Evolutionary conservation across 2,888 invertebrate genomes (phyloP).

Genomic region (Agrochola litura): DNA sequence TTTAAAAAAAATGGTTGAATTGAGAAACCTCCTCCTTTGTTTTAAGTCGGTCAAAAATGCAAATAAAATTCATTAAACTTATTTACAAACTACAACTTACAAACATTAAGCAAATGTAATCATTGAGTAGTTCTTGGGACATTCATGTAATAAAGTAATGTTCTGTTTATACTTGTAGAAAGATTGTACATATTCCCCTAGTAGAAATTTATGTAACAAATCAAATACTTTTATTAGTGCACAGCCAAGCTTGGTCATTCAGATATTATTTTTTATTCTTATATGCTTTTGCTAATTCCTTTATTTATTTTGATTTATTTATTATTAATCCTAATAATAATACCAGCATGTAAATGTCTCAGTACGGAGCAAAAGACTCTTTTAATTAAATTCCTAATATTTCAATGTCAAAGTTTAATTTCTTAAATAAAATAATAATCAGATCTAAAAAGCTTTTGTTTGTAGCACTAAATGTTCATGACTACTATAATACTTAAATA

Average conservation of each 20-base stretch:
- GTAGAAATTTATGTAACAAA: background rate
- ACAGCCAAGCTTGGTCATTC: too few species aligned
- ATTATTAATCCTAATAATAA: background rate
- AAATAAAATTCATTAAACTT: background rate
- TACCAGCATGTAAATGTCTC: too few species aligned
- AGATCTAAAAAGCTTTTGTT: background rate
- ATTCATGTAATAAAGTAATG: background rate
- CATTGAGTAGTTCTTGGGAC: background rate
- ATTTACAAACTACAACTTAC: background rate
- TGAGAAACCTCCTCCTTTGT: too few species aligned
- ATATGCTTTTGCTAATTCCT: background rate
- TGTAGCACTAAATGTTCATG: background rate
- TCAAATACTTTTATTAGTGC: background rate
- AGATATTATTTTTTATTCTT: too few species aligned
- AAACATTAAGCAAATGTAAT: background rate
- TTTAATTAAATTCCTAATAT: too few species aligned
- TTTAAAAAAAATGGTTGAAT: too few species aligned
- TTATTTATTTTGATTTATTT: too few species aligned
- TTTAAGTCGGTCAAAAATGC: too few species aligned
- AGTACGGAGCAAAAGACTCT: too few species aligned
- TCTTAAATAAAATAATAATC: too few species aligned
- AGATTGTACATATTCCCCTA: background rate
- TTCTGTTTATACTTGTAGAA: background rate
- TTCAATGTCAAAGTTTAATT: too few species aligned
- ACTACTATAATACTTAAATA: background rate